Evolutionary conservation across 2,797 vertebrate genomes (phyloP).

Genomic region (Cercopithecus mitis): DNA sequence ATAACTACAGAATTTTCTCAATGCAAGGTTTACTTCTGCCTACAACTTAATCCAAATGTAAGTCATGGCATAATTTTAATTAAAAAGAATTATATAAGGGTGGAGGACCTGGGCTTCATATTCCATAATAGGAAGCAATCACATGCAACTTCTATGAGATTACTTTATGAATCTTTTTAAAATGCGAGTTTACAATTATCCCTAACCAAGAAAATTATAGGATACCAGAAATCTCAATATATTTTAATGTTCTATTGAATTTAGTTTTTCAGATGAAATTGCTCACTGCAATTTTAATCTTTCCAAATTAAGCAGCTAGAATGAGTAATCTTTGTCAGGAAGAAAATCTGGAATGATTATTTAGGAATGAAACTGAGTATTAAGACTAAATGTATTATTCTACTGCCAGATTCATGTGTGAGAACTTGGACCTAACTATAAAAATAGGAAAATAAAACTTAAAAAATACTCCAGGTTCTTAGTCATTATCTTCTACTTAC

Average conservation of each 20-base stretch:
- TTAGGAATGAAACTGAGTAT: neutral
- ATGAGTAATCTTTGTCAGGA: neutral
- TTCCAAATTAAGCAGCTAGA: conserved; percentile 33
- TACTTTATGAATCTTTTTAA: neutral
- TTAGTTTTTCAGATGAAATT: conserved; percentile 24
- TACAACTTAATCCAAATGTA: neutral
- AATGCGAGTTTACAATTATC: neutral
- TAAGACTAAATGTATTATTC: neutral
- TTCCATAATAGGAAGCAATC: neutral
- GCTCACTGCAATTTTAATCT: conserved; percentile 47
- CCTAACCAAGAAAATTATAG: neutral
- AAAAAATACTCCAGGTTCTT: neutral
- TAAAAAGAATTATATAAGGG: neutral
- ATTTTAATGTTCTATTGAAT: neutral
- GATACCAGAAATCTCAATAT: neutral
- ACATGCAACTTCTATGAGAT: neutral
- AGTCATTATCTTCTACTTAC: neutral
- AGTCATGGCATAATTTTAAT: neutral
- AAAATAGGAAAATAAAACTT: neutral
- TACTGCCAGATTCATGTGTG: neutral
- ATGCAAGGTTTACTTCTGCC: neutral
- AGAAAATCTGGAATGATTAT: neutral
- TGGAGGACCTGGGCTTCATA: neutral
- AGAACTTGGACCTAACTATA: neutral
- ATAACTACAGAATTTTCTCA: neutral